A percentile compares a stretch with the other conserved stretches of the same genome.
Evolutionary conservation across 2,797 vertebrate species (phyloP).

Genomic region (Danio choprae): DNA sequence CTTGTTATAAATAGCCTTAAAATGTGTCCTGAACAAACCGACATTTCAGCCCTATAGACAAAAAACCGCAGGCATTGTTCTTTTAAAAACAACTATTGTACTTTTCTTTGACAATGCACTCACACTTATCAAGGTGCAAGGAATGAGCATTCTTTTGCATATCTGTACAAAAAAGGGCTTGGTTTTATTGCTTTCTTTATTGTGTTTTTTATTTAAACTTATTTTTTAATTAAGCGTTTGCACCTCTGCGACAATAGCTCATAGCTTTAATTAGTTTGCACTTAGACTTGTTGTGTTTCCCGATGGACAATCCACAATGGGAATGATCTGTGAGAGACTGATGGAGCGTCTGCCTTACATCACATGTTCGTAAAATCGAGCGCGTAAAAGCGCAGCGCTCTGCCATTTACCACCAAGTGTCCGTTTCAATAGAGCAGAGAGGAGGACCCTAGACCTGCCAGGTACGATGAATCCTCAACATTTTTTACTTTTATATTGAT

Average conservation of each 20-base stretch:
- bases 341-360: constrained; percentile 3
- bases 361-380: not conserved
- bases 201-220: not conserved
- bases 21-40: not conserved
- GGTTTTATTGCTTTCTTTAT: not conserved
- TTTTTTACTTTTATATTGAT: not conserved
- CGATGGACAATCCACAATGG: not conserved
- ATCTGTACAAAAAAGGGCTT: not conserved
- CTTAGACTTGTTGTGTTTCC: not conserved
- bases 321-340: constrained; percentile 4
- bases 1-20: constrained; percentile 20
- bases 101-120: not conserved
- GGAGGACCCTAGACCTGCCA: not conserved
- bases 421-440: constrained; percentile 1
- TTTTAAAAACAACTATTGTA: not conserved
- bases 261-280: not conserved
- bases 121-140: not conserved
- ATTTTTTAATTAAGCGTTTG: no score
- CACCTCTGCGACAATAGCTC: not conserved
- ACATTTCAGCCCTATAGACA: not conserved
- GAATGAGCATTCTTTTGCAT: not conserved
- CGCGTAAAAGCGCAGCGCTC: constrained; percentile 10
- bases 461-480: not conserved
- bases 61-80: not conserved
- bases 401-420: constrained; percentile 3